A percentile compares a stretch with the other conserved stretches of the same genome.
phyloP scores from a whole-genome alignment of 2,888 invertebrate species.

The Lamproptera curius region DNA sequence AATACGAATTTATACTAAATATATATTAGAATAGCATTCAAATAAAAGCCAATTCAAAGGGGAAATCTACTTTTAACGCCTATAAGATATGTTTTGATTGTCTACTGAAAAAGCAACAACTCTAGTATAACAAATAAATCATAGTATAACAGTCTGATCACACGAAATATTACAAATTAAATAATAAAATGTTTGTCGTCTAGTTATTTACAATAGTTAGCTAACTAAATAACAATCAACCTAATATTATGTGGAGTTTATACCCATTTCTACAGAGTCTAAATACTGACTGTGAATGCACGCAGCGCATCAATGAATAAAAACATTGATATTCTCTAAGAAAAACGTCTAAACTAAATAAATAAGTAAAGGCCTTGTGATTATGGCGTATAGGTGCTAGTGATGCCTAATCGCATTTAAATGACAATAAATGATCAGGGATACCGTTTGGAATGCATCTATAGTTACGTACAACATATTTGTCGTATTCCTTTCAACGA shows the following conservation, averaged over 20 bases:
- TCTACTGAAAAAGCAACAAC: conserved; percentile 68
- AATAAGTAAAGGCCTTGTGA: conserved; percentile 32
- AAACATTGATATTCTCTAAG: conserved; percentile 23
- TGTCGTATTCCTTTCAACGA: conserved; percentile 21
- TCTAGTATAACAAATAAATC: conserved; percentile 74
- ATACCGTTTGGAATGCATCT: conserved; percentile 62
- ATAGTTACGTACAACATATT: conserved; percentile 40
- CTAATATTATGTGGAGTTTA: conserved; percentile 59
- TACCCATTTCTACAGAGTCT: conserved; percentile 53
- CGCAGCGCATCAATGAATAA: conserved; percentile 38
- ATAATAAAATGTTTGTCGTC: conserved; percentile 69
- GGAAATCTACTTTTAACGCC: conserved; percentile 45
- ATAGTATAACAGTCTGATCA: conserved; percentile 76
- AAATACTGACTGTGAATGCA: conserved; percentile 67
- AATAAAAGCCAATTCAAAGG: conserved; percentile 44
- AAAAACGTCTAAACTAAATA: conserved; percentile 34
- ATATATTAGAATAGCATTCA: conserved; percentile 36
- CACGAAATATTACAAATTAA: conserved; percentile 76
- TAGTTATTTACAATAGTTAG: conserved; percentile 77
- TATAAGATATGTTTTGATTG: conserved; percentile 68
- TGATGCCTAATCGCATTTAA: conserved; percentile 6
- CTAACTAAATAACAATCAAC: conserved; percentile 77
- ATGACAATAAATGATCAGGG: conserved; percentile 30
- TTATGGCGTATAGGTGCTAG: conserved; percentile 17
- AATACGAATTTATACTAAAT: conserved; percentile 34